phyloP scores from a whole-genome alignment of 2,797 vertebrate genomes.

The Gymnothorax javanicus region DNA sequence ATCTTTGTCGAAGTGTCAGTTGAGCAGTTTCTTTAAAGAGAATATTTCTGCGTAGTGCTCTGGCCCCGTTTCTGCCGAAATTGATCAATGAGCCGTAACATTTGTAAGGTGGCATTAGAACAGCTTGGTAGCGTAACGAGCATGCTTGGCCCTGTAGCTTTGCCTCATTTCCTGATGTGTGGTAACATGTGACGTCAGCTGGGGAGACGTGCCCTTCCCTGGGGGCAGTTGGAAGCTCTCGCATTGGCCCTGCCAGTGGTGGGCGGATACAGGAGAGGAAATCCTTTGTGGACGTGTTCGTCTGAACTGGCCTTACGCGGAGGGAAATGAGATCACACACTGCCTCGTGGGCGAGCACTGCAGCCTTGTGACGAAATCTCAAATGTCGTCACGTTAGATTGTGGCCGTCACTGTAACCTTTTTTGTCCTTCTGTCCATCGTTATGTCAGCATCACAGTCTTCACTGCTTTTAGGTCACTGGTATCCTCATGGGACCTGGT shows the following conservation, averaged over 20 bases:
- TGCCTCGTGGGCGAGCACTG: too few species aligned
- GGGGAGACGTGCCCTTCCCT: neutral
- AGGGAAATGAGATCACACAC: neutral
- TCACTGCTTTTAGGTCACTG: neutral
- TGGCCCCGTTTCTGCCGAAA: neutral
- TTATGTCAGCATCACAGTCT: neutral
- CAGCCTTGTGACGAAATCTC: neutral
- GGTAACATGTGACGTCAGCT: neutral
- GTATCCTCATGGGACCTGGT: too few species aligned
- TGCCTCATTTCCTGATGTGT: neutral
- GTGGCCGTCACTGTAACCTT: neutral
- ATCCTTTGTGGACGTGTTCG: neutral
- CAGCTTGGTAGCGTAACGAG: neutral
- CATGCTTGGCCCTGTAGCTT: neutral
- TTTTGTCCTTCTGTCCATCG: neutral
- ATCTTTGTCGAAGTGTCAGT: neutral
- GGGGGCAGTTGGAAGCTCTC: neutral
- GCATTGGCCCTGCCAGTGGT: neutral
- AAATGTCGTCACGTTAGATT: neutral
- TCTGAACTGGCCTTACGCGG: neutral
- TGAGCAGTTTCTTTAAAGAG: neutral
- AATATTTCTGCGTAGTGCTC: neutral
- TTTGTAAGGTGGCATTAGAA: neutral
- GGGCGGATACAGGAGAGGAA: neutral
- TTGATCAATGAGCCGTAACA: neutral